Evolutionary conservation across 2,113 vertebrate species (phyloP).

Genomic region (Miniopterus natalensis): DNA sequence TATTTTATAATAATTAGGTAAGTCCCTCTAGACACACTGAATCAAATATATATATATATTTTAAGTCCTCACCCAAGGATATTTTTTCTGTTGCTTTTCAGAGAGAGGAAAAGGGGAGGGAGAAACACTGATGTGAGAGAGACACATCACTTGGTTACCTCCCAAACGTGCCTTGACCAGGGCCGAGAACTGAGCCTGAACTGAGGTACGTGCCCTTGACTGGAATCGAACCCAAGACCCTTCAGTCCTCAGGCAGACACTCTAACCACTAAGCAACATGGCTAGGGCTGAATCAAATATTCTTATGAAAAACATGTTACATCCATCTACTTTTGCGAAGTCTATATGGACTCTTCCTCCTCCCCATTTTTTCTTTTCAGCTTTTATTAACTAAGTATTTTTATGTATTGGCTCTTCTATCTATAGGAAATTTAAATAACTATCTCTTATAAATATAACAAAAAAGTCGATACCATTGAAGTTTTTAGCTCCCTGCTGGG

Average conservation of each 20-base stretch:
- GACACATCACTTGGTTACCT: too few species aligned
- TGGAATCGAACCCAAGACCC: too few species aligned
- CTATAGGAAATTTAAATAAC: conserved; percentile 24
- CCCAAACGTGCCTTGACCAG: too few species aligned
- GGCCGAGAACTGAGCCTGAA: too few species aligned
- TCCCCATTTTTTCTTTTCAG: background rate
- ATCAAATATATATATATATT: background rate
- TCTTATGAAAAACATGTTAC: background rate
- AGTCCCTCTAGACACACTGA: background rate
- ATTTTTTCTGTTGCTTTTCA: too few species aligned
- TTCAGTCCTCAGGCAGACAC: too few species aligned
- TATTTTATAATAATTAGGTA: conserved; percentile 22
- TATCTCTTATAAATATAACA: background rate
- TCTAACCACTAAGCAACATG: too few species aligned
- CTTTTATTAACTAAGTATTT: background rate
- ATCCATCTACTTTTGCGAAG: background rate
- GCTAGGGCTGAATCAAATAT: background rate
- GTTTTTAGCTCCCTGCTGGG: background rate
- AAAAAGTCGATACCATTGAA: background rate
- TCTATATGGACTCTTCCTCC: background rate
- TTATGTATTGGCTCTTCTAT: background rate
- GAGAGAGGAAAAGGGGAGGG: too few species aligned
- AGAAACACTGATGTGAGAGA: too few species aligned
- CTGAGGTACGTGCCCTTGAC: too few species aligned
- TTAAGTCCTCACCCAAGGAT: too few species aligned